These are phyloP conservation scores for Ctenosaura bakeri DNA, from an alignment of 2,797 vertebrate genomes.

Conservation along the genomic window DNA sequence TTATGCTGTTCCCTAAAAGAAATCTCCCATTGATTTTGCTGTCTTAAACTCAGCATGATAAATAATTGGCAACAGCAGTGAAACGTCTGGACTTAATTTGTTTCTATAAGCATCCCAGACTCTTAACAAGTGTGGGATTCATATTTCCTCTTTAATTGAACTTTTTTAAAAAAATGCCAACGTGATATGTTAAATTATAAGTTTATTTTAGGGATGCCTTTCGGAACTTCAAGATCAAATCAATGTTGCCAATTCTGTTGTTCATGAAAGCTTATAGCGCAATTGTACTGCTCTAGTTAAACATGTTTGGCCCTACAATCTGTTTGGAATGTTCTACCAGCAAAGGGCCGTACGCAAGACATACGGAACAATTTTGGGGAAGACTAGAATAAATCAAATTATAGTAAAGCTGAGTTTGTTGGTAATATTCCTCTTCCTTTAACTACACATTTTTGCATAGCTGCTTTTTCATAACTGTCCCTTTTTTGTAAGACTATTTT, in stretches of 20 bases:
- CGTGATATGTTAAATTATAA: neutral
- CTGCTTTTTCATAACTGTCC: neutral
- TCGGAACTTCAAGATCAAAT: slow-evolving; percentile 22
- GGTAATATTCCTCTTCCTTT: neutral
- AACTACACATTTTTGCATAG: neutral
- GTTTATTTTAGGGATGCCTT: slow-evolving; percentile 4
- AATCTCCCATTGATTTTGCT: slow-evolving; percentile 33
- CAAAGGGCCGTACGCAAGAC: neutral
- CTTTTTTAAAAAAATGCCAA: neutral
- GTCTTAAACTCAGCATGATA: slow-evolving; percentile 36
- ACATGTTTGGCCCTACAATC: neutral
- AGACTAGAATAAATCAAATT: neutral
- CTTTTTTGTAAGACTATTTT: neutral
- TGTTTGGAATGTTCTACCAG: neutral
- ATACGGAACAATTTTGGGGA: neutral
- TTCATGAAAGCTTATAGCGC: neutral
- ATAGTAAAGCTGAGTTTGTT: neutral
- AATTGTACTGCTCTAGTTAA: neutral
- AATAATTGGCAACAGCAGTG: slow-evolving; percentile 32
- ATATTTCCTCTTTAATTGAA: slow-evolving; percentile 45
- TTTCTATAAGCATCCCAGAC: slow-evolving; percentile 33
- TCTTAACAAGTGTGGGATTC: slow-evolving; percentile 35
- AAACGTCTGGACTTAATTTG: slow-evolving; percentile 34
- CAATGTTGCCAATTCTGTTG: neutral
- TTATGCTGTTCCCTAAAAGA: slow-evolving; percentile 19